Conservation (phyloP, 1,140 invertebrate species). For the Tetranychus urticae region DNA sequence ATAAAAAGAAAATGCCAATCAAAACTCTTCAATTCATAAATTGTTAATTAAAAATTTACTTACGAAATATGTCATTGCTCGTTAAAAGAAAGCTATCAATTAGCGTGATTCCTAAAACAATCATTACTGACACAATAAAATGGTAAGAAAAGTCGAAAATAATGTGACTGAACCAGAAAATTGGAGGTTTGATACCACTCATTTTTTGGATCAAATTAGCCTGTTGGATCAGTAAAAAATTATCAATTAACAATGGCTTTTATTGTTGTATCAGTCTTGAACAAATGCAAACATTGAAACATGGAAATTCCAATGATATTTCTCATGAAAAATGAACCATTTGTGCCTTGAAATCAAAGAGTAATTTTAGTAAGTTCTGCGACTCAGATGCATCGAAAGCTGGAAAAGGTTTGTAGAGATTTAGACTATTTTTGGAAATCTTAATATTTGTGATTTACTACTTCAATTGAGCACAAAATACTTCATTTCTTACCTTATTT, state of each 20-base stretch:
- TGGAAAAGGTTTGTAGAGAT: no score
- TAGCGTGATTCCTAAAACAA: conserved; percentile 7
- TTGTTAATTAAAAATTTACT: neutral
- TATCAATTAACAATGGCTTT: neutral
- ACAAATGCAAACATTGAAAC: neutral
- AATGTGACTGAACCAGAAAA: conserved; percentile 10
- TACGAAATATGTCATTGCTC: neutral
- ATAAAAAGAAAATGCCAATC: neutral
- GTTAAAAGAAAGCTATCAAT: neutral
- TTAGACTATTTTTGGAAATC: no score
- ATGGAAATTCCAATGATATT: neutral
- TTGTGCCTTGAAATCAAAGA: neutral
- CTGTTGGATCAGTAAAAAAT: conserved; percentile 6
- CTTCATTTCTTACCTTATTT: no score
- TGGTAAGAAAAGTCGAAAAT: conserved; percentile 9
- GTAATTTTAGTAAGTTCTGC: no score
- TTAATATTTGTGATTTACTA: no score
- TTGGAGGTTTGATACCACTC: conserved; percentile 5
- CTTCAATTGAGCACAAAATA: no score
- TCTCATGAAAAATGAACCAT: neutral
- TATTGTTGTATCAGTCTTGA: no score
- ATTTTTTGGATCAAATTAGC: conserved; percentile 13
- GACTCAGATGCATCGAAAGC: no score
- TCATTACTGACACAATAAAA: conserved; percentile 1
- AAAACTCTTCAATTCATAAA: neutral